Percentiles rank a stretch among this genome's conserved stretches.
Evolutionary conservation across 1,140 invertebrate species (phyloP).

Genomic region (Lucilia cuprina): DNA sequence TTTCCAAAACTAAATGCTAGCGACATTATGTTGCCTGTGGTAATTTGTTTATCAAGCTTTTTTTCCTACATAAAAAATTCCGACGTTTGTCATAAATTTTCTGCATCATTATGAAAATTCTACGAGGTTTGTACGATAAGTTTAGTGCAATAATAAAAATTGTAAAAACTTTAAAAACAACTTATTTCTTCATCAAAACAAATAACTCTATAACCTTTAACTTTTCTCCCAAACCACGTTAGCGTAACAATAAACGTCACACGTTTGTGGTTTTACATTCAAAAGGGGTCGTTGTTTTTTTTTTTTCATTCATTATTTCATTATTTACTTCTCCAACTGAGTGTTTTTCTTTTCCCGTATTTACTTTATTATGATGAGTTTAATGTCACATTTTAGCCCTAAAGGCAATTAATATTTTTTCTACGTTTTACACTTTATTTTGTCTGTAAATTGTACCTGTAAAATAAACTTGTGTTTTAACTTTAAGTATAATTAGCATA

Average conservation of each 20-base stretch:
- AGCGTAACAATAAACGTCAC: not conserved
- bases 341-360: slow-evolving; percentile 17
- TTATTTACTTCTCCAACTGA: not conserved
- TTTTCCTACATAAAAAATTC: not conserved
- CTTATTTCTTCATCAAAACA: no score
- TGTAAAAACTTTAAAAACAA: no score
- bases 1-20: not conserved
- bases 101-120: slow-evolving; percentile 27
- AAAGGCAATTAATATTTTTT: slow-evolving; percentile 35
- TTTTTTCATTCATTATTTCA: not conserved
- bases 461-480: not conserved
- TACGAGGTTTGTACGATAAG: no score
- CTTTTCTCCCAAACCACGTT: not conserved
- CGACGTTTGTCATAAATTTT: slow-evolving; percentile 39
- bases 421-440: not conserved
- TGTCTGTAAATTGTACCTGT: not conserved
- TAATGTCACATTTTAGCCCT: slow-evolving; percentile 36
- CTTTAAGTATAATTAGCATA: slow-evolving; percentile 38
- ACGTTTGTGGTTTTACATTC: not conserved
- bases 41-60: not conserved
- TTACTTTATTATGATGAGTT: slow-evolving; percentile 20
- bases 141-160: no score
- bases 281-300: not conserved
- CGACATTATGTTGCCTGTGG: not conserved
- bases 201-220: no score